Evolutionary conservation across 2,888 invertebrate species (phyloP), one percentile per base, ranked within the genome.

Genomic region (Chironomus riparius): DNA sequence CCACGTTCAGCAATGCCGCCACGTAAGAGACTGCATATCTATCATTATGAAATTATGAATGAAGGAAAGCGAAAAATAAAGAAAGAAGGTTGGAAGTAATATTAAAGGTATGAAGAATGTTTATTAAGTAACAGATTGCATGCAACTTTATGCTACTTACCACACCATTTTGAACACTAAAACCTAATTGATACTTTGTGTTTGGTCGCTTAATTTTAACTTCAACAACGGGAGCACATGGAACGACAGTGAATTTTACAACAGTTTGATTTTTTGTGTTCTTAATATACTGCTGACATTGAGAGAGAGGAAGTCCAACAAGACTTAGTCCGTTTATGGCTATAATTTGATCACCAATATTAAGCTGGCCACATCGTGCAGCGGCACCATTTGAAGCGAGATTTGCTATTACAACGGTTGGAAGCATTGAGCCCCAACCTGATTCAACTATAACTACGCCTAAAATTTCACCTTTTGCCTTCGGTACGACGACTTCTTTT

Each of bases 161-260:
- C 86, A 99, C 98, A 82, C 99, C 99, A 85, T 99, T 99, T 86
- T 99, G 99, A 80, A 99, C 99, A 87, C 98, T 98, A 87, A 99
- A 99, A 71, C 99, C 99, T 77, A 99, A 90, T 85, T 99, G 99
- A 86, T 98, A 99, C 87, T 99, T 98, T 78, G 98, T 98, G 86
- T 99, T 98, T 4, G 99, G 99, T 82, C 99, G 88, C 84, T 98
- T 97, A 80, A 99, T 98, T 86, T 97, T 95, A 78, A 99, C 99
- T 86, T 99, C 99, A 50, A 99, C 99, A 48, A 99, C 99, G 70
- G 99, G 99, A 79, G 99, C 97, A 86, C 99, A 99, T 79, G 98
- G 98, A 79, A 99, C 99, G 81, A 99, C 97, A 68, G 98, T 98
- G 82, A 99, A 88, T 85, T 98, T 98, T 80, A 99, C 99, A 81